Percentiles rank a stretch among this genome's conserved stretches.
These are phyloP conservation scores for Stenolophus ochropezus DNA, from an alignment of 2,888 invertebrate genomes.

Conservation along the genomic window DNA sequence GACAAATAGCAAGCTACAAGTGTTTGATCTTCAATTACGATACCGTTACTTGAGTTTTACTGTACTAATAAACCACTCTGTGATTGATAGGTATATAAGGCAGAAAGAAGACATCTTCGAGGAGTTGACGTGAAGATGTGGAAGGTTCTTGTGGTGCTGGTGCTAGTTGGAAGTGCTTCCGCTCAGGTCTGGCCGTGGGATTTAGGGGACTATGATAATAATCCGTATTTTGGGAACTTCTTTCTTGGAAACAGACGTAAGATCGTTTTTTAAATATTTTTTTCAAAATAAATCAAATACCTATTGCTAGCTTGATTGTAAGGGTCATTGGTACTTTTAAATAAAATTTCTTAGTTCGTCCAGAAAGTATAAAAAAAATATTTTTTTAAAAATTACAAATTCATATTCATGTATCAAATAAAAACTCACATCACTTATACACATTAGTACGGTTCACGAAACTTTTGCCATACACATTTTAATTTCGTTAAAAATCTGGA, in stretches of 20 bases:
- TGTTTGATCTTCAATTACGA: slow-evolving; percentile 54
- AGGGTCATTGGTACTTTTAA: too few relatives aligned
- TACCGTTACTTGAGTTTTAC: slow-evolving; percentile 49
- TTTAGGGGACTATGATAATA: slow-evolving; percentile 62
- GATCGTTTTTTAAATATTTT: too few relatives aligned
- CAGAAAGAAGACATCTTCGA: not conserved
- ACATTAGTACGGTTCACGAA: too few relatives aligned
- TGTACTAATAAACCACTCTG: slow-evolving; percentile 41
- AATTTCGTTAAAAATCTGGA: too few relatives aligned
- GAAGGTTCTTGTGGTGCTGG: slow-evolving; percentile 38
- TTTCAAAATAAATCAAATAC: too few relatives aligned
- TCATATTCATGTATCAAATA: too few relatives aligned
- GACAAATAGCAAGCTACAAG: slow-evolving; percentile 21
- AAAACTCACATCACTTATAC: too few relatives aligned
- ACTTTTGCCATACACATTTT: too few relatives aligned
- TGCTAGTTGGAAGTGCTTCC: slow-evolving; percentile 4
- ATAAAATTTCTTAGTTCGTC: too few relatives aligned
- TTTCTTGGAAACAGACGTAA: slow-evolving; percentile 34
- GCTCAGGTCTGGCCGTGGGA: slow-evolving; percentile 57
- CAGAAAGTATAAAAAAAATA: too few relatives aligned
- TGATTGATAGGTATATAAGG: slow-evolving; percentile 33
- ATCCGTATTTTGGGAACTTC: slow-evolving; percentile 50
- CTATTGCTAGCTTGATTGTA: too few relatives aligned
- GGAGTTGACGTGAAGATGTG: slow-evolving; percentile 43
- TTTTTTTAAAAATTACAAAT: too few relatives aligned